Conservation (phyloP, 2,888 invertebrate genomes). For the Lymantria monacha region DNA sequence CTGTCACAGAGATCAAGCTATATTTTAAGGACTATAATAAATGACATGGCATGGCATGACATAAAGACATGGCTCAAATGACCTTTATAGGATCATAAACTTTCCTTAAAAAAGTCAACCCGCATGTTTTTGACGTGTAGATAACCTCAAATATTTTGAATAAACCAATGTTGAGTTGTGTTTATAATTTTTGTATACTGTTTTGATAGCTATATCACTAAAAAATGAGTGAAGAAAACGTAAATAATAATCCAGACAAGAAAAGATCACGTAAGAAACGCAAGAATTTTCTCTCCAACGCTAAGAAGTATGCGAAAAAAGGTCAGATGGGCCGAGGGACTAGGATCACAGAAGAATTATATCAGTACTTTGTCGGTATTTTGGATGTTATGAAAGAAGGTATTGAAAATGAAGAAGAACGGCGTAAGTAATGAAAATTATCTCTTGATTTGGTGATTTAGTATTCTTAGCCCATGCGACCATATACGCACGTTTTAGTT, state of each 20-base stretch:
- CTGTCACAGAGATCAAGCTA: too few species aligned
- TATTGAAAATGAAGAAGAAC: constrained; percentile 87
- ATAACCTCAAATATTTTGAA: background rate
- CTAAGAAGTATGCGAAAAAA: constrained; percentile 88
- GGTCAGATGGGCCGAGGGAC: constrained; percentile 88
- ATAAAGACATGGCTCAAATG: too few species aligned
- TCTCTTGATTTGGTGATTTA: background rate
- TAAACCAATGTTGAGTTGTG: background rate
- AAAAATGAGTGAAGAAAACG: constrained; percentile 55
- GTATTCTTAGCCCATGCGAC: background rate
- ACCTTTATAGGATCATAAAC: too few species aligned
- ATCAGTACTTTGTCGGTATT: constrained; percentile 89
- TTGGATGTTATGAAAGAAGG: constrained; percentile 87
- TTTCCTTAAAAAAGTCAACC: too few species aligned
- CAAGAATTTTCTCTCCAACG: constrained; percentile 86
- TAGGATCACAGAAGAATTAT: constrained; percentile 87
- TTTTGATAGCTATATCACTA: background rate
- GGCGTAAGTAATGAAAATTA: constrained; percentile 72
- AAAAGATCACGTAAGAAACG: constrained; percentile 83
- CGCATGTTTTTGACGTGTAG: too few species aligned
- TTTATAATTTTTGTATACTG: background rate
- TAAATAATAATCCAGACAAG: constrained; percentile 47
- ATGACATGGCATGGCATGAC: too few species aligned
- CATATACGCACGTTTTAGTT: too few species aligned
- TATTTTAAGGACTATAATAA: too few species aligned